Evolutionary conservation across 2,797 vertebrate species (phyloP).

Genomic region (Sebastiscus tertius): DNA sequence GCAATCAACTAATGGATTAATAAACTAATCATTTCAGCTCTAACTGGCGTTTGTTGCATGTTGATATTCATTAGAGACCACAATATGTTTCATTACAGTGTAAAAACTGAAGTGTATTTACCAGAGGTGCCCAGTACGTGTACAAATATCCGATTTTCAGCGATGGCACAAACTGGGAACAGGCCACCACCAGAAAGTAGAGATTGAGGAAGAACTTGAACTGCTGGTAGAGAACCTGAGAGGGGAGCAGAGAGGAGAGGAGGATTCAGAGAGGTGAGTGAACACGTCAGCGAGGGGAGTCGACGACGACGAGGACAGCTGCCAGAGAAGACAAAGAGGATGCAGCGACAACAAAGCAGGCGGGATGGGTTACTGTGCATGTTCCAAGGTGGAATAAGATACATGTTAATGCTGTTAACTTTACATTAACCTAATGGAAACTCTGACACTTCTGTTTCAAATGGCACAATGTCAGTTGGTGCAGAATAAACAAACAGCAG

Average conservation of each 20-base stretch:
- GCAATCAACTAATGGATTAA: background rate
- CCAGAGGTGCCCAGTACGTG: conserved; percentile 99
- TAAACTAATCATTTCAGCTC: background rate
- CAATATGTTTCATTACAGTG: background rate
- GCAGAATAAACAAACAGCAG: conserved; percentile 4
- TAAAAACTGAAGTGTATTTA: conserved; percentile 73
- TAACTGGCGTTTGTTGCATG: background rate
- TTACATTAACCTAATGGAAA: conserved; percentile 73
- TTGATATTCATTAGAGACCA: background rate
- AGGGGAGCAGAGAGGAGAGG: conserved; percentile 40
- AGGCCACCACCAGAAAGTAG: conserved; percentile 97
- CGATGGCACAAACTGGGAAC: conserved; percentile 96
- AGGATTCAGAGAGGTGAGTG: conserved; percentile 29
- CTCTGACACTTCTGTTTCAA: conserved; percentile 39
- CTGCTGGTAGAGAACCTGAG: conserved; percentile 98
- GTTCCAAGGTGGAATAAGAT: conserved; percentile 36
- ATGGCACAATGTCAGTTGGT: background rate
- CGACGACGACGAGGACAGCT: conserved; percentile 35
- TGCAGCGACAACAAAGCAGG: conserved; percentile 10
- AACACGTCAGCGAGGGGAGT: conserved; percentile 31
- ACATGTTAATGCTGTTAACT: conserved; percentile 47
- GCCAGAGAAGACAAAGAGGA: conserved; percentile 35
- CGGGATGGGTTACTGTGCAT: conserved; percentile 42
- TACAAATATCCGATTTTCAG: conserved; percentile 98
- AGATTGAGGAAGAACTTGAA: conserved; percentile 99